Evolutionary conservation across 2,113 vertebrate genomes (phyloP), one percentile per base, ranked within the genome.

Genomic region (Symphodus melops): DNA sequence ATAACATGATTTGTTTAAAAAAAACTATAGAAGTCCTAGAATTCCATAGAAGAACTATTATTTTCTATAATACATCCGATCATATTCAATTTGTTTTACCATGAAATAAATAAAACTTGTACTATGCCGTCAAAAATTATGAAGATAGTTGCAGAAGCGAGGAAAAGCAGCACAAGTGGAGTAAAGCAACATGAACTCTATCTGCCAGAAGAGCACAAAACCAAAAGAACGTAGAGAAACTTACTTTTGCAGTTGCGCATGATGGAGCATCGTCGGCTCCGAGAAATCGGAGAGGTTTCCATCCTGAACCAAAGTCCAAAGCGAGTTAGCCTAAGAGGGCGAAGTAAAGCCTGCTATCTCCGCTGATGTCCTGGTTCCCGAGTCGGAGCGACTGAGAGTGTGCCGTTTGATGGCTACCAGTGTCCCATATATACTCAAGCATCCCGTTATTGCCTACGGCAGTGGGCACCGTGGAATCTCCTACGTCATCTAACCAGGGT

Each of bases 231-330:
- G 25, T 49, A 53, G 16, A 70, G 16, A 76, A 83, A 94, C 94
- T 95, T 85, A 95, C 94, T 92, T 92, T 91, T 94, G 83, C 89
- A 93, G 85, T 63, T 91, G 88, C 86, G 94, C 82, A 90, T 71
- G 81, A 92, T 76, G 91, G 92, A 94, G 93, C 91, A 86, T 88
- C 93, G 92, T 92, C 92, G 89, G 90, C 92, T 93, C 93, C 92
- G 92, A 91, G 81, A 84, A 84, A 81, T 91, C 84, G 88, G 81
- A 74, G 91, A 89, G 79, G 89, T 93, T 86, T 94, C 94, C 94
- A 95, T 95, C 75, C 82, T 86, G 87, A 95, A 94, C 94, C 94
- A 95, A 95, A 95, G 93, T 67, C 88, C 86, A 94, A 92, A 95
- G 94, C 94, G 94, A 95, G 94, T 95, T 95, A 95, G 94, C 92